A percentile compares a stretch with the other conserved stretches of the same genome.
Conservation (phyloP, 2,888 invertebrate genomes). For the Germaria angustata region DNA sequence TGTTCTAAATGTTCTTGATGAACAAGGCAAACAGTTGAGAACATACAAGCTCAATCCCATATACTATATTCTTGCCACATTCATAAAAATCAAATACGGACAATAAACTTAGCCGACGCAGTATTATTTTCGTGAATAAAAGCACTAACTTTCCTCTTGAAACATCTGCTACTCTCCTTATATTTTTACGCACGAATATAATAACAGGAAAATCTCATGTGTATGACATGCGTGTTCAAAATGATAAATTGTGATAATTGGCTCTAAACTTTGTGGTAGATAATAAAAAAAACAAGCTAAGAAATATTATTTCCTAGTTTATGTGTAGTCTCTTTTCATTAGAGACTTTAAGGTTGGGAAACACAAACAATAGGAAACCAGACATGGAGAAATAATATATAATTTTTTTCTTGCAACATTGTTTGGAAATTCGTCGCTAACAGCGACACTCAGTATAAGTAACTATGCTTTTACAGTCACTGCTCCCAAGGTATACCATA, state of each 20-base stretch:
- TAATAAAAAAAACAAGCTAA: background rate
- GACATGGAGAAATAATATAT: too few relatives aligned
- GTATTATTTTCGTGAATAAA: constrained; percentile 17
- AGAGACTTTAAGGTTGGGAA: too few relatives aligned
- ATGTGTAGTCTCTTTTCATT: background rate
- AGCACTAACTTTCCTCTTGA: background rate
- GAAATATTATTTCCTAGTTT: background rate
- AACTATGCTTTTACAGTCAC: too few relatives aligned
- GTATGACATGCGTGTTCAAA: background rate
- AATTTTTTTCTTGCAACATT: too few relatives aligned
- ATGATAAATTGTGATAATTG: constrained; percentile 4
- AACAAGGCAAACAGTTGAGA: background rate
- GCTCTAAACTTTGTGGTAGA: background rate
- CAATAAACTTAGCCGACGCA: constrained; percentile 44
- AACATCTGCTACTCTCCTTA: constrained; percentile 16
- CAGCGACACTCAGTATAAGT: too few relatives aligned
- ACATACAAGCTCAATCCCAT: background rate
- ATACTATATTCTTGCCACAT: constrained; percentile 1
- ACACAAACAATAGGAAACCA: too few relatives aligned
- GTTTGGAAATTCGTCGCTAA: too few relatives aligned
- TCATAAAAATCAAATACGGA: constrained; percentile 17
- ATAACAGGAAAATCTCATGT: background rate
- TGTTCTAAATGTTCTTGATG: background rate
- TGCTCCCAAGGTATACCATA: too few relatives aligned
- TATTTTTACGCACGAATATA: constrained; percentile 20